Evolutionary conservation across 2,888 invertebrate genomes (phyloP).

Genomic region (Dynastes tityus): DNA sequence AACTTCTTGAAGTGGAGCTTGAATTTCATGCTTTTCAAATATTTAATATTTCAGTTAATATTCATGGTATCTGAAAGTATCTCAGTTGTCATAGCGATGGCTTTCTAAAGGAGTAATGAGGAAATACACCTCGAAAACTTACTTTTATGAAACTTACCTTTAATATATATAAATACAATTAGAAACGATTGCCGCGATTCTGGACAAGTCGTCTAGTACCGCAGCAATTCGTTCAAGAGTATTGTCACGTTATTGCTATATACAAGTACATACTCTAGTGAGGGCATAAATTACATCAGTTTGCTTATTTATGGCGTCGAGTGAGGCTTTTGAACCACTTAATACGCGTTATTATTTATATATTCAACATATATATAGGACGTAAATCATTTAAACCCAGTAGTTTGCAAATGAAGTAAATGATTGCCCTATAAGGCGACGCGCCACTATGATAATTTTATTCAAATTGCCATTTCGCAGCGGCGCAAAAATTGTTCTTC

Average conservation of each 20-base stretch:
- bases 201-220: too few relatives aligned
- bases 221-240: background rate
- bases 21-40: too few relatives aligned
- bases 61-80: too few relatives aligned
- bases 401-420: constrained; percentile 51
- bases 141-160: too few relatives aligned
- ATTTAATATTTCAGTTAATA: too few relatives aligned
- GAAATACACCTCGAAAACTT: too few relatives aligned
- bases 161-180: too few relatives aligned
- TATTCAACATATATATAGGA: constrained; percentile 36
- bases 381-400: constrained; percentile 52
- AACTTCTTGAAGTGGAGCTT: too few relatives aligned
- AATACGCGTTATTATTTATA: constrained; percentile 49
- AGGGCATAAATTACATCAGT: constrained; percentile 40
- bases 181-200: too few relatives aligned
- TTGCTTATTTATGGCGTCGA: constrained; percentile 31
- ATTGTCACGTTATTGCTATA: constrained; percentile 14
- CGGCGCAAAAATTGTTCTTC: constrained; percentile 31
- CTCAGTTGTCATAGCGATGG: too few relatives aligned
- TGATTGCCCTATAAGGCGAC: constrained; percentile 51
- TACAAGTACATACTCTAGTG: background rate
- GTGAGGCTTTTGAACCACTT: constrained; percentile 10
- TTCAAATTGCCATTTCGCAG: constrained; percentile 47
- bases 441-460: constrained; percentile 50
- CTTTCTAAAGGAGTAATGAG: too few relatives aligned